Conservation (phyloP, 1,140 invertebrate species). For the Bicyclus anynana region DNA sequence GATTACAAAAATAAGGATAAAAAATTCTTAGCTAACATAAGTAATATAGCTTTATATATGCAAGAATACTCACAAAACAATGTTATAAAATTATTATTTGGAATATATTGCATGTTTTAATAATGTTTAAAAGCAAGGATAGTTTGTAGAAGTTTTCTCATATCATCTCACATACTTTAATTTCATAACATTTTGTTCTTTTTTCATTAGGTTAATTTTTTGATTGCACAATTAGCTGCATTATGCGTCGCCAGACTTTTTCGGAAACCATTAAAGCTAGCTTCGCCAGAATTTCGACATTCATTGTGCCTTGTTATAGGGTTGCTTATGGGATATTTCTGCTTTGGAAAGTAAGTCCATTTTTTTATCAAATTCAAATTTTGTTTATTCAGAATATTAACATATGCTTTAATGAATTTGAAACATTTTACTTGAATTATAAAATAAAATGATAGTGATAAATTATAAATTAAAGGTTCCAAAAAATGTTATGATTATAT, state of each 20-base stretch:
- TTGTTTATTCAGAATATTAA: too few species aligned
- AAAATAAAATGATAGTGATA: too few species aligned
- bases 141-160: background rate
- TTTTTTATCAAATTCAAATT: conserved; percentile 3
- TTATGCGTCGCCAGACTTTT: conserved; percentile 85
- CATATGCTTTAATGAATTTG: too few species aligned
- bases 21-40: background rate
- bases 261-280: conserved; percentile 84
- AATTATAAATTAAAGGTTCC: too few species aligned
- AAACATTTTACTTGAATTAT: too few species aligned
- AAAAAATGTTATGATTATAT: too few species aligned
- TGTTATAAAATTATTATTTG: too few species aligned
- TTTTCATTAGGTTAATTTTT: conserved; percentile 87
- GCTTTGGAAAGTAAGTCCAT: conserved; percentile 88
- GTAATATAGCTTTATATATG: too few species aligned
- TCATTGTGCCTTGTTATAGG: conserved; percentile 86
- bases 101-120: background rate
- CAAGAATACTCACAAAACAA: too few species aligned
- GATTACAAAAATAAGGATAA: background rate
- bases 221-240: conserved; percentile 88
- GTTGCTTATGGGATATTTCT: conserved; percentile 89
- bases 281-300: conserved; percentile 83
- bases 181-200: conserved; percentile 30
- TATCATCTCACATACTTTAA: conserved; percentile 28
- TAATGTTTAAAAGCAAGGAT: background rate